These are phyloP conservation scores for Papilio machaon DNA, from an alignment of 1,140 invertebrate genomes.

Conservation along the genomic window DNA sequence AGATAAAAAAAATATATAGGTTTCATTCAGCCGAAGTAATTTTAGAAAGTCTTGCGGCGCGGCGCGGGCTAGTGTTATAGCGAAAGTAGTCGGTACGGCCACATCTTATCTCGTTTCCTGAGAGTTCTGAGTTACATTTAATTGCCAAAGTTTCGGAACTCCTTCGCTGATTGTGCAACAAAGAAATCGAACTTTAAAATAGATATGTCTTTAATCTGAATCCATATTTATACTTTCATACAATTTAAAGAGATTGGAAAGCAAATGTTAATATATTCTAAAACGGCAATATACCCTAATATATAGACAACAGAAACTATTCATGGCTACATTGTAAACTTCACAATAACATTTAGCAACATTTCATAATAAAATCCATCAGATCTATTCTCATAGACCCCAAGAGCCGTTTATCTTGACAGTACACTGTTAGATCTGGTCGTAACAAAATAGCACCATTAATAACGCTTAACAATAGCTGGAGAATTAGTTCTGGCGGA, in stretches of 20 bases:
- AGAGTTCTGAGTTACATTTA: slow-evolving; percentile 26
- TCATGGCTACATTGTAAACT: neutral
- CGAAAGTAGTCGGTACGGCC: slow-evolving; percentile 17
- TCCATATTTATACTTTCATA: neutral
- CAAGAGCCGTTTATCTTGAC: slow-evolving; percentile 21
- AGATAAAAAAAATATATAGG: neutral
- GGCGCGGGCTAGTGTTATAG: slow-evolving; percentile 1
- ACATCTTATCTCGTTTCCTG: slow-evolving; percentile 26
- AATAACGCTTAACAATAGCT: slow-evolving; percentile 26
- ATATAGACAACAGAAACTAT: neutral
- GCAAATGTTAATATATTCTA: no score
- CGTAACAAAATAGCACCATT: slow-evolving; percentile 20
- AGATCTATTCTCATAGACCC: neutral
- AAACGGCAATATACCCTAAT: no score
- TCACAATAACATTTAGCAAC: neutral
- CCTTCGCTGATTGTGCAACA: slow-evolving; percentile 3
- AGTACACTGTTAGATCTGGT: neutral
- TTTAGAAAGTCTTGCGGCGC: neutral
- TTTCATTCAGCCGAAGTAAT: neutral
- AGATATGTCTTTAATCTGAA: slow-evolving; percentile 2
- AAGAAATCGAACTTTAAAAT: slow-evolving; percentile 11
- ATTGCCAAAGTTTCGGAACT: slow-evolving; percentile 23
- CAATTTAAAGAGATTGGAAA: neutral
- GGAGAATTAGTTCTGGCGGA: slow-evolving; percentile 20
- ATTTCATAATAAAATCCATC: slow-evolving; percentile 10